Evolutionary conservation across 2,113 vertebrate species (phyloP), one percentile per base, ranked within the genome.

Genomic region (Piaya cayana): DNA sequence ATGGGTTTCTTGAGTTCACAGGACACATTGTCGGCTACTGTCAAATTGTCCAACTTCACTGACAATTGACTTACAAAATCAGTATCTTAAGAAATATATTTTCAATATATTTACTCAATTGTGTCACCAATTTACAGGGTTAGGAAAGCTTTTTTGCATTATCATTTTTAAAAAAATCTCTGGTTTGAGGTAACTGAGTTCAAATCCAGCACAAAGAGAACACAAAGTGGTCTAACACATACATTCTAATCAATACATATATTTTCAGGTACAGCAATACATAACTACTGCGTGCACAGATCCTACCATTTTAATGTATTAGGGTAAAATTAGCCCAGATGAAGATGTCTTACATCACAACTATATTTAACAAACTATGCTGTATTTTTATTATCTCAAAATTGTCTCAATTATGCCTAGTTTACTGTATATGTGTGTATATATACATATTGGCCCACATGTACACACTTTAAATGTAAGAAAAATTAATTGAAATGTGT

Each of bases 171-270:
- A 12, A 80, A 94, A 90, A 79, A 6, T 32, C 43, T 67, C 68
- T 80, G 34, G 25, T 92, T 93, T 84, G 74, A 87, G 72, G 79
- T 29, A 82, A 63, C 20, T 55, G 67, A 85, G 59, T 68, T 93
- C 23, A 90, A 92, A 90, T 90, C 90, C 82, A 89, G 55, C 75
- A 91, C 78, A 52, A 83, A 92, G 67, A 86, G 64, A 86, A 83
- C 36, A 79, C 52, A 22, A 59, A 91, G 63, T 94, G 79, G 82
- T 86, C 90, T 82, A 70, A 84, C 56, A 78, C 52, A 59, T 7
- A 86, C 2, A 0, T 49, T 74, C 50, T 74, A 62, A 82, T 37
- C 42, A 55, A 69, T 77, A 36, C 32, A 88, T 9, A 10, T 25
- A 93, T 68, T 88, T 25, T 80, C 42, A 87, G 39, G 58, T 80